A percentile compares a stretch with the other conserved stretches of the same genome.
phyloP scores from a whole-genome alignment of 2,797 vertebrate genomes.

The Momotus momota region DNA sequence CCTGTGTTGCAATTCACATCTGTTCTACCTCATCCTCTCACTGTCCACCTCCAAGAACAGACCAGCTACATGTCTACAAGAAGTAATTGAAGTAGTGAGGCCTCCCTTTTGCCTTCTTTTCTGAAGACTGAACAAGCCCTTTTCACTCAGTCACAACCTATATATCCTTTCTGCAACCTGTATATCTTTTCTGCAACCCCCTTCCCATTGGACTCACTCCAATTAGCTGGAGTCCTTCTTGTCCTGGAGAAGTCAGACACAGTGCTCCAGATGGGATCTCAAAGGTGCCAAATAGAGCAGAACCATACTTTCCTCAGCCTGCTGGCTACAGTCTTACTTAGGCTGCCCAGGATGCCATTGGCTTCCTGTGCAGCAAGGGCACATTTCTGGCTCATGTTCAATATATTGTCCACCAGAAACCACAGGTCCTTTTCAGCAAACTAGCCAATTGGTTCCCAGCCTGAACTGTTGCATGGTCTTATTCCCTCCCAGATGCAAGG shows the following conservation, averaged over 20 bases:
- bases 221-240: neutral
- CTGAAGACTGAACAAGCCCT: neutral
- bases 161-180: neutral
- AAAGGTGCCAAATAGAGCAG: neutral
- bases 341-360: neutral
- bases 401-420: neutral
- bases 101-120: neutral
- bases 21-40: neutral
- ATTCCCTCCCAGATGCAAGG: neutral
- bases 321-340: neutral
- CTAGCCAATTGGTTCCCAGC: neutral
- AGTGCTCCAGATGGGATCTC: neutral
- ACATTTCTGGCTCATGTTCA: neutral
- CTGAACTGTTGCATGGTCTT: neutral
- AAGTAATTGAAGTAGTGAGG: neutral
- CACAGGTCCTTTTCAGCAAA: neutral
- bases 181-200: too few relatives aligned
- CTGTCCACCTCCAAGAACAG: neutral
- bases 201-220: neutral
- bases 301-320: neutral
- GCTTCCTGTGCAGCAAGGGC: neutral
- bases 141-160: neutral
- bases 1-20: neutral
- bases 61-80: rapidly evolving
- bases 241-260: neutral